Conservation (phyloP, 2,888 invertebrate genomes). For the Tortrix viridana region DNA sequence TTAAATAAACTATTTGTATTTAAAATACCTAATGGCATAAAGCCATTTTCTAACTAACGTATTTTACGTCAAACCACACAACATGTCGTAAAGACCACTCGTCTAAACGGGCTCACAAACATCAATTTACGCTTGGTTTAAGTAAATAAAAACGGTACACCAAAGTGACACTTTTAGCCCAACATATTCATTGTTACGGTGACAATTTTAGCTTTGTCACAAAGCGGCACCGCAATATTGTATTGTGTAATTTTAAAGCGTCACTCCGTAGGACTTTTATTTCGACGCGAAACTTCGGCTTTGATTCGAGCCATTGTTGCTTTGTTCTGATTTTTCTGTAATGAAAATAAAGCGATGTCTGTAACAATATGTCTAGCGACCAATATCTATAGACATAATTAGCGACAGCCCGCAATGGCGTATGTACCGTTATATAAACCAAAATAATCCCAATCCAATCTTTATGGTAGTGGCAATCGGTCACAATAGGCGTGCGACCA, state of each 20-base stretch:
- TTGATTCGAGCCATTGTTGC: slow-evolving; percentile 33
- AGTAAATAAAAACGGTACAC: slow-evolving; percentile 1
- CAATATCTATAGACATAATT: no score
- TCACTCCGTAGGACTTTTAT: slow-evolving; percentile 36
- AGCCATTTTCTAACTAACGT: no score
- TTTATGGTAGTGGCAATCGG: no score
- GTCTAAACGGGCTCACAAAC: not conserved
- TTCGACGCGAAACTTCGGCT: slow-evolving; percentile 27
- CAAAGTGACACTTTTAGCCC: slow-evolving; percentile 26
- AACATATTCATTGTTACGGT: slow-evolving; percentile 6
- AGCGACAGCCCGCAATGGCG: no score
- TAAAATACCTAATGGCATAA: no score
- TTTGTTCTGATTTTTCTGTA: slow-evolving; percentile 17
- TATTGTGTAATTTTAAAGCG: slow-evolving; percentile 41
- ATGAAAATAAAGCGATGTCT: slow-evolving; percentile 1
- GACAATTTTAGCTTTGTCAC: slow-evolving; percentile 38
- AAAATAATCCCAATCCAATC: no score
- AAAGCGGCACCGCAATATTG: slow-evolving; percentile 36
- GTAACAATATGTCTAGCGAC: no score
- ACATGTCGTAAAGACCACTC: not conserved
- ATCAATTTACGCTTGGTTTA: not conserved
- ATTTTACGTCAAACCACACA: not conserved
- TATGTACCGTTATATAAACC: no score
- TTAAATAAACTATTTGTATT: no score
- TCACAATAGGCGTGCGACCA: no score